A percentile compares a stretch with the other conserved stretches of the same genome.
Evolutionary conservation across 2,888 invertebrate species (phyloP).

Genomic region (Cheilosia vernalis): DNA sequence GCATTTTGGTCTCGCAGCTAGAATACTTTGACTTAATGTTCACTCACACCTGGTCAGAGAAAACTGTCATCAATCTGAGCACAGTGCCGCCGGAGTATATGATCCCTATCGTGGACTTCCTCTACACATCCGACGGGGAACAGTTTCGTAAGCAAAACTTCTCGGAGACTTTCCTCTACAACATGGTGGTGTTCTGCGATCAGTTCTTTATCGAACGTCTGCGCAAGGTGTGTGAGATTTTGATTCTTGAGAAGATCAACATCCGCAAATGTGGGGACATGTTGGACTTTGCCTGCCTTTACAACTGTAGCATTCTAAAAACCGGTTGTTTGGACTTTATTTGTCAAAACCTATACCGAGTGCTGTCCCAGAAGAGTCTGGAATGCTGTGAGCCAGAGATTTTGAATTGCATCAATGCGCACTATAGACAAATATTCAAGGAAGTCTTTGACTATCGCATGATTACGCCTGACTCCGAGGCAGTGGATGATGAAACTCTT

Average conservation of each 20-base stretch:
- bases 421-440: constrained; percentile 87
- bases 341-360: constrained; percentile 88
- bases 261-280: constrained; percentile 91
- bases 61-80: constrained; percentile 79
- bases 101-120: constrained; percentile 88
- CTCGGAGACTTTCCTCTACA: constrained; percentile 88
- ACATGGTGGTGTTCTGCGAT: constrained; percentile 91
- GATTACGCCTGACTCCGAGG: constrained; percentile 88
- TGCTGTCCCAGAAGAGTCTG: constrained; percentile 88
- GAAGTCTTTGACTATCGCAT: constrained; percentile 86
- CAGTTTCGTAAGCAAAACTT: constrained; percentile 86
- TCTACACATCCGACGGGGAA: constrained; percentile 89
- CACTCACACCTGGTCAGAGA: constrained; percentile 88
- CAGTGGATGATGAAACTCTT: constrained; percentile 86
- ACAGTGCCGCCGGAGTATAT: constrained; percentile 83
- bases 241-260: constrained; percentile 87
- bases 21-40: constrained; percentile 95
- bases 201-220: constrained; percentile 90
- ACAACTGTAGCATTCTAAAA: constrained; percentile 90
- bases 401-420: constrained; percentile 87
- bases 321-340: constrained; percentile 91
- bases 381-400: constrained; percentile 87
- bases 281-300: constrained; percentile 89
- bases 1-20: constrained; percentile 90
- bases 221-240: constrained; percentile 88